A percentile compares a stretch with the other conserved stretches of the same genome.
Evolutionary conservation across 1,140 invertebrate genomes (phyloP).

Genomic region (Dreissena rostriformis): DNA sequence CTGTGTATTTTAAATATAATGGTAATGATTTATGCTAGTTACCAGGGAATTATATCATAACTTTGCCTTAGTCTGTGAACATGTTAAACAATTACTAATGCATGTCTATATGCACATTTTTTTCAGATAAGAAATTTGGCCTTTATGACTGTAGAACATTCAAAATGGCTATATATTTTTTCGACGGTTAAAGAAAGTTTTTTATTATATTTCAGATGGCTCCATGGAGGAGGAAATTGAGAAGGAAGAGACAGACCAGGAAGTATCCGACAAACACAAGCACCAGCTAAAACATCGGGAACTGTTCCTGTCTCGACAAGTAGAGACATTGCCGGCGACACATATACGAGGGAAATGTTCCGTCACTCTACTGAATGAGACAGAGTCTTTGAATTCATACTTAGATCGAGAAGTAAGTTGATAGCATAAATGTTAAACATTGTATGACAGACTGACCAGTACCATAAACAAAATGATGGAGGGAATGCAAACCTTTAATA

Average conservation of each 20-base stretch:
- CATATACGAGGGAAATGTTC: constrained; percentile 99
- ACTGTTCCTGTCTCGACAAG: constrained; percentile 98
- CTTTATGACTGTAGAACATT: background rate
- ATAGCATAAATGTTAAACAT: background rate
- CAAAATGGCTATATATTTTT: background rate
- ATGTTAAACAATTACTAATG: no score
- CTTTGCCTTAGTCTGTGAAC: no score
- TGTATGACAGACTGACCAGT: no score
- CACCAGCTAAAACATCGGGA: constrained; percentile 99
- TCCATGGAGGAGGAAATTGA: constrained; percentile 80
- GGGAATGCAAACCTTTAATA: no score
- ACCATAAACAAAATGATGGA: no score
- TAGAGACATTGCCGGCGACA: constrained; percentile 98
- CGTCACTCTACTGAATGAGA: constrained; percentile 99
- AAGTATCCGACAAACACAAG: constrained; percentile 84
- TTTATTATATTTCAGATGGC: constrained; percentile 45
- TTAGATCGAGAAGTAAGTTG: constrained; percentile 93
- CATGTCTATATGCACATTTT: no score
- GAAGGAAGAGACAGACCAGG: constrained; percentile 82
- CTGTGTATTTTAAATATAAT: no score
- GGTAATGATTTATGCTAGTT: no score
- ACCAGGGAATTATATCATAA: no score
- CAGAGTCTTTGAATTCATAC: constrained; percentile 97
- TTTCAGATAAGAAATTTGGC: background rate
- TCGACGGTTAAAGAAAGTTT: background rate